Percentiles rank a stretch among this genome's conserved stretches.
Evolutionary conservation across 2,797 vertebrate genomes (phyloP).

Genomic region (Acanthiza pusilla): DNA sequence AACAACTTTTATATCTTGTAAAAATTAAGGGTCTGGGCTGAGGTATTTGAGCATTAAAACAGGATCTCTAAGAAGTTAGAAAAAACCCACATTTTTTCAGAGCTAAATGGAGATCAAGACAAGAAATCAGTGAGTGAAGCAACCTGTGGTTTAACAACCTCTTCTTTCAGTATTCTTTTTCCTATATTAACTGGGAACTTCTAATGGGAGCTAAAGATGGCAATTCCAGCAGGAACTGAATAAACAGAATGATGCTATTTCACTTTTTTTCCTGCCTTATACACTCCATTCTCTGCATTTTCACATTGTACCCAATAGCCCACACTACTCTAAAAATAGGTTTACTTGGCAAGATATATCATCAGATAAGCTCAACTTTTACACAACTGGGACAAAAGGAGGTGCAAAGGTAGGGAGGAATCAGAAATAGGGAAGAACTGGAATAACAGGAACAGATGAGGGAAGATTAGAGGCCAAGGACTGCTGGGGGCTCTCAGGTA

Average conservation of each 20-base stretch:
- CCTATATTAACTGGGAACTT: background rate
- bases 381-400: background rate
- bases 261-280: background rate
- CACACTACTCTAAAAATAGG: constrained; percentile 4
- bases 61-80: background rate
- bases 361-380: background rate
- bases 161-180: background rate
- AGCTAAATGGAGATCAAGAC: background rate
- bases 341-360: background rate
- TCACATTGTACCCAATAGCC: background rate
- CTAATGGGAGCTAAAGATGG: background rate
- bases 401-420: background rate
- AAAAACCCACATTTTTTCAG: background rate
- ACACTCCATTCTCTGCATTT: background rate
- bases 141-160: background rate
- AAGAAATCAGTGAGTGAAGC: background rate
- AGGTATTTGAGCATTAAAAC: background rate
- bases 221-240: background rate
- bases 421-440: background rate
- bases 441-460: background rate
- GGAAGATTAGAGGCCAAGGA: background rate
- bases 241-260: background rate
- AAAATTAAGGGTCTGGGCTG: constrained; percentile 28
- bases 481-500: background rate
- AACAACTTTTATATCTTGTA: constrained; percentile 32